Conservation (phyloP, 1,140 invertebrate genomes). For the Odontomachus brunneus region DNA sequence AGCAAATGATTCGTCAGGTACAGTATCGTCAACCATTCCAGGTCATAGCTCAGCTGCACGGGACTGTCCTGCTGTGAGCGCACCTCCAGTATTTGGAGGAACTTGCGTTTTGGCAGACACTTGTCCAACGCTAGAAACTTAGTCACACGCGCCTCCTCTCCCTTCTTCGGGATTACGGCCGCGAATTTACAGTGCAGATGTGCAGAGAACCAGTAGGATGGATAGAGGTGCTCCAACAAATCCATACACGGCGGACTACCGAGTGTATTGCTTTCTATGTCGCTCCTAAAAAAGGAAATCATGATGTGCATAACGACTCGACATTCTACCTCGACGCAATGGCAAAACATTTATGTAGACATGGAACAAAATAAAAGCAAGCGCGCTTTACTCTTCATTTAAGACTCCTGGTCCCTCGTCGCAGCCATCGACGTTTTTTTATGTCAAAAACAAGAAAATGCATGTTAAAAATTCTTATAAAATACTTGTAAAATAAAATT, state of each 20-base stretch:
- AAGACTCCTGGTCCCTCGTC: too few species aligned
- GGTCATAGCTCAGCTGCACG: slow-evolving; percentile 92
- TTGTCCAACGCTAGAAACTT: slow-evolving; percentile 98
- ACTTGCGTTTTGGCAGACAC: slow-evolving; percentile 94
- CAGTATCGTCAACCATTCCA: slow-evolving; percentile 97
- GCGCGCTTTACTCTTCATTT: too few species aligned
- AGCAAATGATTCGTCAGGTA: slow-evolving; percentile 95
- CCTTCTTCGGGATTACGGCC: slow-evolving; percentile 89
- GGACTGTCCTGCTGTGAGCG: slow-evolving; percentile 86
- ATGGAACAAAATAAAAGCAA: too few species aligned
- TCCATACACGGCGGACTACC: slow-evolving; percentile 95
- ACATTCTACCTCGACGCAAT: not conserved
- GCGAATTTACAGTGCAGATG: slow-evolving; percentile 99
- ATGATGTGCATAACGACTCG: not conserved
- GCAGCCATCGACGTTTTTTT: too few species aligned
- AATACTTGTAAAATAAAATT: too few species aligned
- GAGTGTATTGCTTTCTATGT: slow-evolving; percentile 92
- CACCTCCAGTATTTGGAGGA: slow-evolving; percentile 91
- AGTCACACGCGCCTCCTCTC: slow-evolving; percentile 86
- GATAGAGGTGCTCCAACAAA: slow-evolving; percentile 92
- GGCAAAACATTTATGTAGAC: too few species aligned
- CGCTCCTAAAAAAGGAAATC: slow-evolving; percentile 86
- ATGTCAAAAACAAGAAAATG: too few species aligned
- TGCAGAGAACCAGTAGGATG: slow-evolving; percentile 98
- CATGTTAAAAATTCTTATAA: too few species aligned